Base-by-base conservation (phyloP, 2,797 vertebrate species). In the Microcaecilia unicolor region DNA sequence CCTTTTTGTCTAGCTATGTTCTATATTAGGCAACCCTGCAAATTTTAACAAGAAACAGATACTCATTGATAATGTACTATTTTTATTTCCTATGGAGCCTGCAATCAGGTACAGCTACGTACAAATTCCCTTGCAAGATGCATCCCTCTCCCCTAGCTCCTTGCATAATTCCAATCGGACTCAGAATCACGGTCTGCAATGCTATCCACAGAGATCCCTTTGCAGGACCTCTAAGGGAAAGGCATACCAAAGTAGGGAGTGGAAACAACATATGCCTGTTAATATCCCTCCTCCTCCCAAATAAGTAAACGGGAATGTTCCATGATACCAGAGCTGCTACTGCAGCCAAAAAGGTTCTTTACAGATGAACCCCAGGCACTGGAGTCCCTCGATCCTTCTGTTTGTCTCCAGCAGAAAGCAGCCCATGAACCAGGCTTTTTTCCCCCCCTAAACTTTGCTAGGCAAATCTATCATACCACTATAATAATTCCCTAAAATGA, bases 301-400 rank as follows among this genome's bases (percentile, higher is more conserved):
- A 69, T 76, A 75, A 78, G 51, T 47, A 64, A 51, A 45, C 11
- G 30, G 26, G 62, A 44, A 43, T 54, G 51, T 51, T 68, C 66
- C 70, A 60, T 55, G 74, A 83, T 70, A 80, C 80, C 78, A 70
- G 60, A 70, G 57, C 58, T 40, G 41, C 36, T 9, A 9, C 18
- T 42, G 44, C 41, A 52, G 28, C 54, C 44, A 51, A 49, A 30
- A 53, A 48, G 52, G 44, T 51, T 28, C 47, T 49, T 56, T 61
- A 42, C 63, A 41, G 28, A 41, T 60, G 55, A 70, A 67, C 46
- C 31, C 48, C 30, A 54, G 60, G 57, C 58, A 60, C 55, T 63
- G 39, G 59, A 61, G 49, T 40, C 54, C 56, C 44, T 44, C 27
- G 28, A 59, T 74, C 80, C 76, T 78, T 80, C 67, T 78, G 76